Evolutionary conservation across 2,113 vertebrate genomes (phyloP), one percentile per base, ranked within the genome.

Genomic region (Scolopax mira): DNA sequence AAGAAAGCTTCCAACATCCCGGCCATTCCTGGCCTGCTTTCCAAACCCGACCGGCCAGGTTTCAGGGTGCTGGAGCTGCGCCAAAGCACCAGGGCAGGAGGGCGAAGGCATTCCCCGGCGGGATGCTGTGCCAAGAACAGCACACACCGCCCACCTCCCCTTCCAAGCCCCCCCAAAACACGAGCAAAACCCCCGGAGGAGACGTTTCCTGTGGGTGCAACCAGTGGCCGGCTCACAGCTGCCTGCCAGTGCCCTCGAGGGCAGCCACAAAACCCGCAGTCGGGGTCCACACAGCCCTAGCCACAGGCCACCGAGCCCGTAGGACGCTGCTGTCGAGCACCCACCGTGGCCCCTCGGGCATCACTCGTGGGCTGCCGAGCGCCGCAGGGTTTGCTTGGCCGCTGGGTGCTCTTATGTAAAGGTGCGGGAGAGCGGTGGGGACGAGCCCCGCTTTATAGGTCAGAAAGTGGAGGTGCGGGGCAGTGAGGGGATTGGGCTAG

Each of bases 401-500:
- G 2, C 37, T 30, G 2, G 0, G 3, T 0, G 65, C 30, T n/a
- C 58, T 97, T 84, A 51, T 10, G 51, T 84, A 90, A 94, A 55
- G 58, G 3, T 61, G 39, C 11, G 1, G 81, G 60, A 73, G 70
- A 44, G 55, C 0, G 14, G 18, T 2, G 80, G 37, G n/a, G 75
- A 64, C 5, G 57, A 70, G 13, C 65, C 16, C 24, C 3, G 8
- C 37, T 92, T 92, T 90, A 42, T 79, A 82, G 94, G 88, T 92
- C 94, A 92, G 83, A 90, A 87, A 80, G 65, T 87, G 94, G 72
- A 83, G 87, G 92, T 51, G 82, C 31, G 3, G 72, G 92, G 82
- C 84, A 74, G 51, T 41, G 18, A 37, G 75, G 73, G 85, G 75
- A 72, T 46, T 94, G 96, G 96, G 93, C 93, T 78, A 33, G 91